A percentile compares a stretch with the other conserved stretches of the same genome.
phyloP scores from a whole-genome alignment of 2,797 vertebrate species.

The Poeciliopsis gracilis region DNA sequence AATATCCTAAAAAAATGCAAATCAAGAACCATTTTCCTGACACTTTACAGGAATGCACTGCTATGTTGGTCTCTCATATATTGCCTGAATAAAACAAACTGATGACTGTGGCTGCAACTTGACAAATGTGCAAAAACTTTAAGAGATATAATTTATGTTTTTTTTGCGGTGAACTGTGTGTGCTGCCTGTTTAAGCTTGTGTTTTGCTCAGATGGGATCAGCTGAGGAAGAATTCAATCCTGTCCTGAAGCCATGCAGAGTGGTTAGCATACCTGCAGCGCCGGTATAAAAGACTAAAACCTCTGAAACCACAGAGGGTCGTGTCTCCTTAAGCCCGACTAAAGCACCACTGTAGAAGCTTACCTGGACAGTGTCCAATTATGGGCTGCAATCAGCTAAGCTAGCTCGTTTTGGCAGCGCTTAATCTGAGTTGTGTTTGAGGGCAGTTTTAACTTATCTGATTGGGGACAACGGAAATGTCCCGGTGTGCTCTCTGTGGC shows the following conservation, averaged over 20 bases:
- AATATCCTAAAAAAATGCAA: not conserved
- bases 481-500: slow-evolving; percentile 57
- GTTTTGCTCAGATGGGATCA: slow-evolving; percentile 50
- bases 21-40: not conserved
- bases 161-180: not conserved
- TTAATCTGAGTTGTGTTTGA: slow-evolving; percentile 73
- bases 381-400: slow-evolving; percentile 66
- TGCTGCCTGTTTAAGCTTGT: slow-evolving; percentile 47
- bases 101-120: not conserved
- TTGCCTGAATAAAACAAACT: not conserved
- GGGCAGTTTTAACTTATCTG: slow-evolving; percentile 80
- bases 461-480: slow-evolving; percentile 66
- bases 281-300: slow-evolving; percentile 73
- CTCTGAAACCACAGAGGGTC: slow-evolving; percentile 56
- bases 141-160: not conserved
- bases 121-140: not conserved
- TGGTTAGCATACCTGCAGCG: slow-evolving; percentile 57
- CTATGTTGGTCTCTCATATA: not conserved
- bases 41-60: not conserved
- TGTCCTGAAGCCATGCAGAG: slow-evolving; percentile 45
- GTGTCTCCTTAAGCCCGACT: slow-evolving; percentile 64
- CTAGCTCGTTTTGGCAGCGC: slow-evolving; percentile 56
- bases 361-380: slow-evolving; percentile 66
- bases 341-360: slow-evolving; percentile 60
- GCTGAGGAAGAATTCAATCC: slow-evolving; percentile 49